Evolutionary conservation across 2,888 invertebrate species (phyloP).

Genomic region (Synanthedon tipuliformis): DNA sequence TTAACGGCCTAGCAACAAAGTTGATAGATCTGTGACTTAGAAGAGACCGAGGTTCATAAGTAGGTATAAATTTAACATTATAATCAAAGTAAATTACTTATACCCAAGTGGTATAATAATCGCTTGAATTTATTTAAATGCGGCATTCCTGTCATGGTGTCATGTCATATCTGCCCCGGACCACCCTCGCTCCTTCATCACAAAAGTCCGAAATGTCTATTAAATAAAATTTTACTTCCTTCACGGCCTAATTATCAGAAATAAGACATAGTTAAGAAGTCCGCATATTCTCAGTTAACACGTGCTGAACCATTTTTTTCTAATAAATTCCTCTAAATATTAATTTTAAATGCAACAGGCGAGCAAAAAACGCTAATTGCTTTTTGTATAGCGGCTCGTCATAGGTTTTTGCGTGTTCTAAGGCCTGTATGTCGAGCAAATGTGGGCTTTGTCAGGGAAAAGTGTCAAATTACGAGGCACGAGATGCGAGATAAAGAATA

Average conservation of each 20-base stretch:
- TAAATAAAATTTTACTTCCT: slow-evolving; percentile 28
- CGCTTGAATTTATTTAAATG: too few species aligned
- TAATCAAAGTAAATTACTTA: too few species aligned
- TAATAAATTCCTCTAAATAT: slow-evolving; percentile 53
- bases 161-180: slow-evolving; percentile 13
- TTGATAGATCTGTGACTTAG: too few species aligned
- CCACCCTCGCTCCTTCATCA: slow-evolving; percentile 36
- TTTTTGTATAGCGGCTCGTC: slow-evolving; percentile 43
- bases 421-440: slow-evolving; percentile 50
- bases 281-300: slow-evolving; percentile 54
- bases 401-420: slow-evolving; percentile 51
- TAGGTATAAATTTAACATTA: too few species aligned
- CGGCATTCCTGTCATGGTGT: slow-evolving; percentile 10
- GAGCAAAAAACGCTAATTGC: slow-evolving; percentile 61
- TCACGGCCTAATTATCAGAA: slow-evolving; percentile 66
- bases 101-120: too few species aligned
- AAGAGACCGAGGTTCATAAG: too few species aligned
- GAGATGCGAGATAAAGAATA: slow-evolving; percentile 54
- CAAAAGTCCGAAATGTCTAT: slow-evolving; percentile 7
- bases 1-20: too few species aligned
- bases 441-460: slow-evolving; percentile 67
- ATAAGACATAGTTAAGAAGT: slow-evolving; percentile 59
- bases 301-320: slow-evolving; percentile 50
- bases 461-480: slow-evolving; percentile 69
- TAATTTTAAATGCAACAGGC: slow-evolving; percentile 48